These are phyloP conservation scores for Lasaia peninsularis DNA, from an alignment of 1,140 invertebrate genomes.

Conservation along the genomic window DNA sequence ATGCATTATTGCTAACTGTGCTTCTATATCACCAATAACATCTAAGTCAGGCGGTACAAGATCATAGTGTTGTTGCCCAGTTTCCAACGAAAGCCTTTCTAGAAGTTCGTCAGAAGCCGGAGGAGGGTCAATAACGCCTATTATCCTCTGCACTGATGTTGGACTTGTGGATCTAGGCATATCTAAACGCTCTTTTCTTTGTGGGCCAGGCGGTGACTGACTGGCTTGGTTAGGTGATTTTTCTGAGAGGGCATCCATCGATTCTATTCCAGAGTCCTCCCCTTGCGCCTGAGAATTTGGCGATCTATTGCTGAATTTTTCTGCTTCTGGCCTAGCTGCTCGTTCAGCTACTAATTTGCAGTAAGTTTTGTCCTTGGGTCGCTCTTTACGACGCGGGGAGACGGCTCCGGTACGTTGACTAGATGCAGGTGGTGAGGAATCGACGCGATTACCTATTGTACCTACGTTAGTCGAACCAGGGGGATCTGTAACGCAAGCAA, in stretches of 20 bases:
- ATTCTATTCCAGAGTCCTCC: constrained; percentile 95
- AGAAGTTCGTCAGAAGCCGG: constrained; percentile 53
- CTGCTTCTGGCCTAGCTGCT: constrained; percentile 45
- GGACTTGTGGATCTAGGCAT: constrained; percentile 58
- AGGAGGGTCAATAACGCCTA: constrained; percentile 51
- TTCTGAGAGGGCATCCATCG: constrained; percentile 94
- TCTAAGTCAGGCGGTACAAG: constrained; percentile 69
- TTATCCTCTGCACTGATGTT: constrained; percentile 61
- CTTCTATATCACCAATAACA: constrained; percentile 81
- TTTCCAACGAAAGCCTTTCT: constrained; percentile 42
- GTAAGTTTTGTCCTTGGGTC: constrained; percentile 77
- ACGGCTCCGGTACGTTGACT: constrained; percentile 37
- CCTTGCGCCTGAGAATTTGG: constrained; percentile 80
- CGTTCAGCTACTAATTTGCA: constrained; percentile 74
- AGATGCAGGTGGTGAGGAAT: constrained; percentile 44
- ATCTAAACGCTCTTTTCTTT: constrained; percentile 65
- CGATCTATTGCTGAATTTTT: constrained; percentile 68
- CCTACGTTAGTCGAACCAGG: constrained; percentile 82
- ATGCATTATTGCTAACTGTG: constrained; percentile 82
- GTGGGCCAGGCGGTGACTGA: constrained; percentile 77
- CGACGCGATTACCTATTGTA: constrained; percentile 67
- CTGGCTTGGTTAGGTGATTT: constrained; percentile 92
- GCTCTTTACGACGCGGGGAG: constrained; percentile 64
- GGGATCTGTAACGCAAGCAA: constrained; percentile 62
- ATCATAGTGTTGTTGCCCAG: constrained; percentile 47